Evolutionary conservation across 2,888 invertebrate species (phyloP), one percentile per base, ranked within the genome.

Genomic region (Mantis religiosa): DNA sequence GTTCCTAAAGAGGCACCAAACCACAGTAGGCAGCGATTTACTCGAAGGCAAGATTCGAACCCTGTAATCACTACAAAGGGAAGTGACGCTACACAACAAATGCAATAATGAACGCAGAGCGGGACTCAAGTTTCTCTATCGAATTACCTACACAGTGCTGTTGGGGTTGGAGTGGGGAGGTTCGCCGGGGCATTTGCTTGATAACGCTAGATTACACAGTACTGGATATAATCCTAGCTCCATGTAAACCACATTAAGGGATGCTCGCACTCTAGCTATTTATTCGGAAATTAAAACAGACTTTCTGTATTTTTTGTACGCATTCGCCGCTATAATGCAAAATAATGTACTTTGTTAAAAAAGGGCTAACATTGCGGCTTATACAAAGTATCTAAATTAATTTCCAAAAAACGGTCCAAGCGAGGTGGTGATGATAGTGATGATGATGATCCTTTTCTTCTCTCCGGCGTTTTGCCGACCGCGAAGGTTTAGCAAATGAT

Each of bases 161-260:
- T 71, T 71, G 54, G 54, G 54, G 25, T 12, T 71, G 54, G 54
- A 20, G 54, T 4, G 54, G 54, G 54, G 6, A 20, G 20, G 54
- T 15, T 71, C 54, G 54, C 54, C 6, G 54, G 25, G 54, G 54
- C 54, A 71, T 71, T 71, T 71, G 54, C 54, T 71, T 71, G 54
- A 71, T 71, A 71, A 71, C 54, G 25, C n/a, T 82, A 87, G 87
- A 87, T 87, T 87, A 82, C 87, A 82, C 34, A 87, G 41, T 82
- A 82, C 82, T 34, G 14, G 82, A 87, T 82, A 87, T 82, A 87
- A 82, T 87, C 87, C 87, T 81, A 30, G 41, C 28, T 85, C 27
- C 85, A 82, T 82, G 25, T 82, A 82, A 27, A 34, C 87, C 34
- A 87, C 87, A 87, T 30, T 82, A 87, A 30, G 28, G 34, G 30